Conservation (phyloP, 1,140 invertebrate species). For the Platyura marginata region DNA sequence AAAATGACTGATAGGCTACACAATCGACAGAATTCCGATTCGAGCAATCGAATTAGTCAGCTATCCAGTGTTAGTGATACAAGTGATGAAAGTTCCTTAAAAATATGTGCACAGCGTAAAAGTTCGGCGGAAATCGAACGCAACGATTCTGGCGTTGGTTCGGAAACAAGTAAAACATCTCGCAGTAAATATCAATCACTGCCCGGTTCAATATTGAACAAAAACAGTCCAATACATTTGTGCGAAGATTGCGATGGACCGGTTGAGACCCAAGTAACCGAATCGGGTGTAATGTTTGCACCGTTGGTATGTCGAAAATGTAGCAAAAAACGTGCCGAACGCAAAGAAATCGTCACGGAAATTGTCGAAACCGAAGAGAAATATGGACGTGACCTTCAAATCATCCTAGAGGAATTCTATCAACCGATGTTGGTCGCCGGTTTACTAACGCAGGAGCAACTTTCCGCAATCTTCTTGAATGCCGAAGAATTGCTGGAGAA, state of each 20-base stretch:
- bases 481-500: conserved; percentile 81
- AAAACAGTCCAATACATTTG: conserved; percentile 31
- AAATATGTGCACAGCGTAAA: conserved; percentile 33
- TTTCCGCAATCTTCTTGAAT: conserved; percentile 84
- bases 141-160: conserved; percentile 84
- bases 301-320: conserved; percentile 74
- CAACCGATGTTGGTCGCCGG: conserved; percentile 82
- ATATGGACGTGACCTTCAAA: conserved; percentile 79
- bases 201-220: conserved; percentile 16
- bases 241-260: conserved; percentile 62
- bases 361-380: conserved; percentile 93
- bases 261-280: conserved; percentile 46
- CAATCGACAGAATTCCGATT: conserved; percentile 28
- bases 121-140: conserved; percentile 52
- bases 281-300: conserved; percentile 49
- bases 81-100: conserved; percentile 44
- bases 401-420: conserved; percentile 87
- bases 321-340: conserved; percentile 65
- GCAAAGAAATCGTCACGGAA: conserved; percentile 88
- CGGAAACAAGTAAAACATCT: conserved; percentile 77
- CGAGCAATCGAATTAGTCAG: conserved; percentile 35
- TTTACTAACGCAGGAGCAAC: conserved; percentile 55
- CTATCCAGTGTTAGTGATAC: conserved; percentile 41
- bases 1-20: conserved; percentile 25
- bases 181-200: conserved; percentile 45